Evolutionary conservation across 2,113 vertebrate genomes (phyloP).

Genomic region (Festucalex cinctus): DNA sequence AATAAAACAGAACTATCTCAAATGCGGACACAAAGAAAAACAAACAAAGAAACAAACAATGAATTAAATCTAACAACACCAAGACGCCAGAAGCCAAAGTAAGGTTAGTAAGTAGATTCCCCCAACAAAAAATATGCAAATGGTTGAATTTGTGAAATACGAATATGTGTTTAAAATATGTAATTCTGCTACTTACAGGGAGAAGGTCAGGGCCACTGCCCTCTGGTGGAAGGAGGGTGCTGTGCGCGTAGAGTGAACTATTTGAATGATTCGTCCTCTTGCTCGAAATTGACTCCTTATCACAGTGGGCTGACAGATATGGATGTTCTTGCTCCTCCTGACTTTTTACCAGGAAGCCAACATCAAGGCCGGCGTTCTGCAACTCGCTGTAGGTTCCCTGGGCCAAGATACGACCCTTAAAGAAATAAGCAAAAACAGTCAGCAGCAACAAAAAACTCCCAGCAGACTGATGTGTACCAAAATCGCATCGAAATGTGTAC

Average conservation of each 20-base stretch:
- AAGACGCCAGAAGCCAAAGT: neutral
- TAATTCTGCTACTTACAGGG: slow-evolving; percentile 24
- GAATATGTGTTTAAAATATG: neutral
- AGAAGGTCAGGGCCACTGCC: neutral
- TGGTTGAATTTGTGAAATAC: neutral
- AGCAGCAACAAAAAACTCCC: neutral
- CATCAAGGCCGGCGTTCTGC: slow-evolving; percentile 80
- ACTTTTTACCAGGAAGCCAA: slow-evolving; percentile 80
- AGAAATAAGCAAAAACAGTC: neutral
- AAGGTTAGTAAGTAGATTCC: neutral
- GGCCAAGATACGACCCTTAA: slow-evolving; percentile 80
- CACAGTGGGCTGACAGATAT: neutral
- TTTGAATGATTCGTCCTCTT: neutral
- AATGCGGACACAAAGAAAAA: too few species aligned
- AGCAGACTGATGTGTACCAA: too few species aligned
- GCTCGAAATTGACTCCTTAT: slow-evolving; percentile 27
- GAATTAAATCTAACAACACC: too few species aligned
- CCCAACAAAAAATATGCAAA: neutral
- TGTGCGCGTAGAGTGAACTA: slow-evolving; percentile 10
- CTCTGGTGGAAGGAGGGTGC: slow-evolving; percentile 41
- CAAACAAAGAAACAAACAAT: too few species aligned
- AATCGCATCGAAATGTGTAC: too few species aligned
- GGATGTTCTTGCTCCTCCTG: slow-evolving; percentile 66
- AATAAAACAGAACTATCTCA: too few species aligned
- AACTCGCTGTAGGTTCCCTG: slow-evolving; percentile 83